Evolutionary conservation across 2,888 invertebrate genomes (phyloP).

Genomic region (Scaptomyza caliginosa): DNA sequence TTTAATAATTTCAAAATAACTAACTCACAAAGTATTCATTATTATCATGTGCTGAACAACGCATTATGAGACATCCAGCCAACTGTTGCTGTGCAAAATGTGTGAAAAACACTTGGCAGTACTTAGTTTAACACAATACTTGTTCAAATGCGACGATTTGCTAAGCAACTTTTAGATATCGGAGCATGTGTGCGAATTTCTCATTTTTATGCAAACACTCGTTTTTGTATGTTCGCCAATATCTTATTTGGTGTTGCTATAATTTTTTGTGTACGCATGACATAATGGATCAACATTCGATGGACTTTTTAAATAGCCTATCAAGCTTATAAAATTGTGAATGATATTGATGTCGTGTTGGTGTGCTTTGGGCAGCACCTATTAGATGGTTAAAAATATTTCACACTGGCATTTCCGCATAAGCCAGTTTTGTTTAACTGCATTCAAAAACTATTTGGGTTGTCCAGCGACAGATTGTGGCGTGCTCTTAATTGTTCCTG

Average conservation of each 20-base stretch:
- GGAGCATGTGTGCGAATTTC: slow-evolving; percentile 27
- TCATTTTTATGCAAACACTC: slow-evolving; percentile 30
- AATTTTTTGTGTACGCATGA: slow-evolving; percentile 45
- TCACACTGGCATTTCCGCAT: slow-evolving; percentile 60
- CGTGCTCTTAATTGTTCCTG: slow-evolving; percentile 56
- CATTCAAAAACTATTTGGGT: slow-evolving; percentile 35
- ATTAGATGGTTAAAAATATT: slow-evolving; percentile 43
- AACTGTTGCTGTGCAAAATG: slow-evolving; percentile 36
- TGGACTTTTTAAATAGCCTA: background rate
- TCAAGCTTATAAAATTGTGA: slow-evolving; percentile 19
- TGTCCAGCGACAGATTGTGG: slow-evolving; percentile 28
- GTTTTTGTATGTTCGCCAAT: slow-evolving; percentile 29
- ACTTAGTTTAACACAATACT: slow-evolving; percentile 48
- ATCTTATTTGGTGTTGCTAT: slow-evolving; percentile 34
- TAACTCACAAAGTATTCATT: slow-evolving; percentile 33
- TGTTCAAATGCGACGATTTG: slow-evolving; percentile 1
- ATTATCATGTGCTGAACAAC: slow-evolving; percentile 15
- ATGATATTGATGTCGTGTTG: background rate
- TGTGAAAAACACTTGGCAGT: slow-evolving; percentile 62
- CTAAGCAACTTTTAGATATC: background rate
- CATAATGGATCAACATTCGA: slow-evolving; percentile 43
- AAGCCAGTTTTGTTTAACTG: slow-evolving; percentile 43
- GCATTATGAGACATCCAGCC: slow-evolving; percentile 55
- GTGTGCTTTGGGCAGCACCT: slow-evolving; percentile 33
- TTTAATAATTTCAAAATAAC: slow-evolving; percentile 69